A percentile compares a stretch with the other conserved stretches of the same genome.
These are phyloP conservation scores for Otolemur garnettii DNA, from an alignment of 2,113 vertebrate genomes.

Conservation along the genomic window DNA sequence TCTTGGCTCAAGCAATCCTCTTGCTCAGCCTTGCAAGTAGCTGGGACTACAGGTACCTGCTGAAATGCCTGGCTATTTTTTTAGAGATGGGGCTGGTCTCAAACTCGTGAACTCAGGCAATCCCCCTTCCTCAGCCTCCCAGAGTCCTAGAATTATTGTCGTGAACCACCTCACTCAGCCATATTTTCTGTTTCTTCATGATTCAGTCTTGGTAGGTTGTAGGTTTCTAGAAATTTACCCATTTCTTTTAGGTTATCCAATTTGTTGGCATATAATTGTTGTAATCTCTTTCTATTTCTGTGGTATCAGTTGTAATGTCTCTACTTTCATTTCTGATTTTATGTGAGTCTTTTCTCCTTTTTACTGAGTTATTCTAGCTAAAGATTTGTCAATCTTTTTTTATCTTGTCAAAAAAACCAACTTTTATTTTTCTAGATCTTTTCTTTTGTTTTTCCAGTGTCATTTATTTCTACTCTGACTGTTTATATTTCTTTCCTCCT, in stretches of 20 bases:
- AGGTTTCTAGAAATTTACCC: neutral
- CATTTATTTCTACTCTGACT: neutral
- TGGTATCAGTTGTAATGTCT: neutral
- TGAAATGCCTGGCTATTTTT: too few relatives aligned
- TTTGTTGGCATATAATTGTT: neutral
- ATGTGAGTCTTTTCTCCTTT: neutral
- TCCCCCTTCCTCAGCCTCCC: too few relatives aligned
- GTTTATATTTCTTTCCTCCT: neutral
- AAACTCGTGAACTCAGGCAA: too few relatives aligned
- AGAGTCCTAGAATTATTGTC: too few relatives aligned
- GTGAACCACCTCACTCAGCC: too few relatives aligned
- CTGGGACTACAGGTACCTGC: too few relatives aligned
- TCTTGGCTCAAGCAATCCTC: too few relatives aligned
- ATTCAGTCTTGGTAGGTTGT: neutral
- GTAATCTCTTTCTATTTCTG: neutral
- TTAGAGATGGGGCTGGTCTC: too few relatives aligned
- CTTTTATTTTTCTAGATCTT: neutral
- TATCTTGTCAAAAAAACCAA: neutral
- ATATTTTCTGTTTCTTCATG: neutral
- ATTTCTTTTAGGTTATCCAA: neutral
- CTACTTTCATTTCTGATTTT: neutral
- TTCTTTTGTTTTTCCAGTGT: neutral
- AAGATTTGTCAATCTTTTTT: neutral
- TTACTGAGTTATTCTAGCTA: neutral
- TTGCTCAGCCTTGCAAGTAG: too few relatives aligned